These are phyloP conservation scores for Aphis gossypii DNA, from an alignment of 1,140 invertebrate species.

Conservation along the genomic window DNA sequence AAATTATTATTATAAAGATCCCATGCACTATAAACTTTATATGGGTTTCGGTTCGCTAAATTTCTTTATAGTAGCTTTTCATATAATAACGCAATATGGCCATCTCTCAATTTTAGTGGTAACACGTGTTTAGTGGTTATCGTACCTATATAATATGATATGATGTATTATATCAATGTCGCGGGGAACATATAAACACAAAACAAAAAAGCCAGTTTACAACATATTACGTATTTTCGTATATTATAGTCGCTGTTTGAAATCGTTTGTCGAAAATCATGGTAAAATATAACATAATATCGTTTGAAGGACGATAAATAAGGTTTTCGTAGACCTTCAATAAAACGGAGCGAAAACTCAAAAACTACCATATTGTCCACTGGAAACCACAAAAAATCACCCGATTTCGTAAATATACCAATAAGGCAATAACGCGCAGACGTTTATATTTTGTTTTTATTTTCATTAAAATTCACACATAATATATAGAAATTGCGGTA, in stretches of 20 bases:
- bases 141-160: background rate
- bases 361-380: background rate
- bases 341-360: background rate
- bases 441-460: too few species aligned
- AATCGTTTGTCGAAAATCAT: background rate
- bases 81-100: slow-evolving; percentile 5
- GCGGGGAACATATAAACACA: background rate
- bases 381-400: background rate
- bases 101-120: background rate
- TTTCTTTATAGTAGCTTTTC: background rate
- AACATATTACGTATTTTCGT: background rate
- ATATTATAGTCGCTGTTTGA: background rate
- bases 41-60: background rate
- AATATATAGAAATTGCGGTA: too few species aligned
- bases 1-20: slow-evolving; percentile 7
- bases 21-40: slow-evolving; percentile 10
- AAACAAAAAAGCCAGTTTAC: background rate
- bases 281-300: background rate
- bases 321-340: background rate
- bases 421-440: too few species aligned
- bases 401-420: background rate
- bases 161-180: background rate
- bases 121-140: background rate
- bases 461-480: too few species aligned
- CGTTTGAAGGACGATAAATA: background rate